Percentiles rank a stretch among this genome's conserved stretches.
These are phyloP conservation scores for Agrochola litura DNA, from an alignment of 2,888 invertebrate species.

Conservation along the genomic window DNA sequence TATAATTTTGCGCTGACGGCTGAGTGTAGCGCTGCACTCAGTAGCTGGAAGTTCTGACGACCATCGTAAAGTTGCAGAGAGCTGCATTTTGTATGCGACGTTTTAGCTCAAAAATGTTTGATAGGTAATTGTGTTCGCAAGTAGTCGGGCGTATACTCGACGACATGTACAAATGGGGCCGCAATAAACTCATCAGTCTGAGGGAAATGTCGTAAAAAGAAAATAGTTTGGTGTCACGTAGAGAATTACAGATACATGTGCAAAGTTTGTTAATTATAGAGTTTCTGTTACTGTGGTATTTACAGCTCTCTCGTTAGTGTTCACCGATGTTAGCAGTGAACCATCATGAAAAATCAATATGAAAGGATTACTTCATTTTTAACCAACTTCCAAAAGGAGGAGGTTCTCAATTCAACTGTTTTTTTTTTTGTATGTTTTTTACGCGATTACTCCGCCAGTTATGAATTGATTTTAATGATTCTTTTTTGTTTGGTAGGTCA, in stretches of 20 bases:
- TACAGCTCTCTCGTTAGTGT: neutral
- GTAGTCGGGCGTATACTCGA: conserved; percentile 20
- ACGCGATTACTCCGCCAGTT: too few species aligned
- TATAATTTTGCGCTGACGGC: conserved; percentile 22
- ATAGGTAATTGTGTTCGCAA: conserved; percentile 41
- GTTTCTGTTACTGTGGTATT: neutral
- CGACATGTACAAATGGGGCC: neutral
- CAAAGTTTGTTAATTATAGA: neutral
- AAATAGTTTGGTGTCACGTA: neutral
- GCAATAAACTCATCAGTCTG: neutral
- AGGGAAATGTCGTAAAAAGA: neutral
- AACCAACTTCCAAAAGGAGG: too few species aligned
- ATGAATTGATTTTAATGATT: too few species aligned
- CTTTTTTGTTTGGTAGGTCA: too few species aligned
- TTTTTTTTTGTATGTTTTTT: too few species aligned
- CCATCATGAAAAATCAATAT: too few species aligned
- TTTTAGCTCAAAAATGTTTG: conserved; percentile 38
- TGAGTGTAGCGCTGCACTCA: conserved; percentile 39
- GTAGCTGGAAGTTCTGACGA: conserved; percentile 36
- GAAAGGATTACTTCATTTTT: neutral
- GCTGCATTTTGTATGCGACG: conserved; percentile 34
- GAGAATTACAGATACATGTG: neutral
- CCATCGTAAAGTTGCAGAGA: conserved; percentile 32
- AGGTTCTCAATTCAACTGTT: too few species aligned
- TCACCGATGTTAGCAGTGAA: too few species aligned